phyloP scores from a whole-genome alignment of 2,113 vertebrate species.

The Cisticola juncidis region DNA sequence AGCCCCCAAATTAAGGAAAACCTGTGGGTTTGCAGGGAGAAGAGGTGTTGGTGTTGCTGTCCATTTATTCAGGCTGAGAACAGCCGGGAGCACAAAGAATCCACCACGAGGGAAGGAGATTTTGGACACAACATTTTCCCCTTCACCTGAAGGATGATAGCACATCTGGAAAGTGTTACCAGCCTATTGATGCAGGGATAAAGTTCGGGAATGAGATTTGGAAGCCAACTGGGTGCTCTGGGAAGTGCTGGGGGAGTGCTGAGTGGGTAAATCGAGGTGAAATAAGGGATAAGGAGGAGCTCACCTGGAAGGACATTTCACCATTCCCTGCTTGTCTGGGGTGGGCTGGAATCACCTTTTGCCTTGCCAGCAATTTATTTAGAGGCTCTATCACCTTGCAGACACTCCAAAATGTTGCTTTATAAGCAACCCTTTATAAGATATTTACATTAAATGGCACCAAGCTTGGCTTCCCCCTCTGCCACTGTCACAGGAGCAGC shows the following conservation, averaged over 20 bases:
- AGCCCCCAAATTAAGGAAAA: not conserved
- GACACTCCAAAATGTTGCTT: not conserved
- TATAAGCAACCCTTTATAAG: not conserved
- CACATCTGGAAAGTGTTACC: slow-evolving; percentile 24
- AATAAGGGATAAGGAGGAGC: not conserved
- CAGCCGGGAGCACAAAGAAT: not conserved
- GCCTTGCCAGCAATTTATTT: not conserved
- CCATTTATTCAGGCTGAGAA: not conserved
- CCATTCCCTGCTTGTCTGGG: not conserved
- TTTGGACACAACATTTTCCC: not conserved
- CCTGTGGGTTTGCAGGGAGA: not conserved
- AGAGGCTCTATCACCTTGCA: not conserved
- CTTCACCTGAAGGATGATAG: not conserved
- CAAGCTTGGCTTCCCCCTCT: not conserved
- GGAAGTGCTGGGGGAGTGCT: not conserved
- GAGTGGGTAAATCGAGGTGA: slow-evolving; percentile 7
- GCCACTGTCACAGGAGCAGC: not conserved
- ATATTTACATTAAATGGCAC: not conserved
- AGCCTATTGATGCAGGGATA: not conserved
- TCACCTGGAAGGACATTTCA: not conserved
- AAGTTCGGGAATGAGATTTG: not conserved
- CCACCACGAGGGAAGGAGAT: not conserved
- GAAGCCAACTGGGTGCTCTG: not conserved
- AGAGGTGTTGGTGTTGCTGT: not conserved
- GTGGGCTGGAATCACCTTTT: not conserved